Evolutionary conservation across 2,888 invertebrate genomes (phyloP), one percentile per base, ranked within the genome.

Genomic region (Bedellia somnulentella): DNA sequence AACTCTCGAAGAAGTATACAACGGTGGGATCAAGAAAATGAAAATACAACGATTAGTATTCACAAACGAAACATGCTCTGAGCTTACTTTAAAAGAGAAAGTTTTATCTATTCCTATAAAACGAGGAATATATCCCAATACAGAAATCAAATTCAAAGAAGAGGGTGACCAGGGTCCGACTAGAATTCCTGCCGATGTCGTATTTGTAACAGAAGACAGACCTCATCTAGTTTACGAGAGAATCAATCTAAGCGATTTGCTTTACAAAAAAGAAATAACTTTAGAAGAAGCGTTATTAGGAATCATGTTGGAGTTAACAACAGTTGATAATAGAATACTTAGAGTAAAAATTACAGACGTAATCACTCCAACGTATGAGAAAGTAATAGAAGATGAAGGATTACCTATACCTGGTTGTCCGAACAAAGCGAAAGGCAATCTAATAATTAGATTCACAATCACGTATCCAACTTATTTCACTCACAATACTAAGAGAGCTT

Each of bases 1-100:
- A 3, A 63, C 79, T 1, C 48, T 81, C 1, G 76, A 80, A 39
- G 81, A 81, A 39, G 57, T 86, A 5, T 88, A 79, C 52, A 82
- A 78, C 43, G 91, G 91, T 0, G 85, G 86, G 1, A 63, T 87
- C n/a, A 91, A 90, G 56, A 85, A 89, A 52, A 87, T 90, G 85
- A 88, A 88, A 59, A 87, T 90, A 22, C 83, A 85, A 48, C 77
- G 86, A 23, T 66, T 85, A 27, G 85, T 86, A 4, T 82, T 86
- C 44, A 71, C 79, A 0, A 83, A 83, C 33, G 80, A 81, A 25
- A 80, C 83, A 5, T 70, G 82, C 47, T 68, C 78, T 0, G 75
- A 73, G 24, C 77, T 86, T 3, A 84, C 83, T 48, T 58, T 83
- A 3, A 64, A 75, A 26, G 89, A 90, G 49, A 89, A 87, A 49